These are phyloP conservation scores for Leptogaster cylindrica DNA, from an alignment of 2,888 invertebrate species.

Conservation along the genomic window DNA sequence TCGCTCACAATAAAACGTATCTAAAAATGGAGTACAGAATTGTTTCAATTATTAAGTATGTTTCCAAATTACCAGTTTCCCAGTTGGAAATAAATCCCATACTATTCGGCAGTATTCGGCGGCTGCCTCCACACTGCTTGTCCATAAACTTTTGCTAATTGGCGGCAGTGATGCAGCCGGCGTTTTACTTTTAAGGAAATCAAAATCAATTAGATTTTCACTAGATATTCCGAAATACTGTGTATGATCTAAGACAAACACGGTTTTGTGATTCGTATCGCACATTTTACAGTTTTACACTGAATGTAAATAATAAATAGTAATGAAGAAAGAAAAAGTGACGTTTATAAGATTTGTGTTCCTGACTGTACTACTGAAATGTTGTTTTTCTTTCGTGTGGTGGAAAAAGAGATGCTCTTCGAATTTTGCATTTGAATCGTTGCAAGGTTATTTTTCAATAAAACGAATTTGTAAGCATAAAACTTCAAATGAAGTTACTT, in stretches of 20 bases:
- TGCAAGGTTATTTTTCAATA: too few relatives aligned
- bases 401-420: too few relatives aligned
- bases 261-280: slow-evolving; percentile 86
- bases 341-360: too few relatives aligned
- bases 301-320: too few relatives aligned
- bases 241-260: slow-evolving; percentile 93
- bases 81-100: slow-evolving; percentile 94
- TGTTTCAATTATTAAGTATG: slow-evolving; percentile 13
- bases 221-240: slow-evolving; percentile 81
- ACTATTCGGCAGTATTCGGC: slow-evolving; percentile 96
- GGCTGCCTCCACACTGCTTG: slow-evolving; percentile 92
- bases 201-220: slow-evolving; percentile 59
- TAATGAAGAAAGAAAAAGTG: too few relatives aligned
- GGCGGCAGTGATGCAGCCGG: slow-evolving; percentile 79
- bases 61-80: slow-evolving; percentile 72
- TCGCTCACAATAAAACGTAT: slow-evolving; percentile 88
- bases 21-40: slow-evolving; percentile 62
- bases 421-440: too few relatives aligned
- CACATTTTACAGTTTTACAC: too few relatives aligned
- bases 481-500: too few relatives aligned
- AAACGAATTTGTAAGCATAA: too few relatives aligned
- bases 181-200: slow-evolving; percentile 65
- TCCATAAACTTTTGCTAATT: slow-evolving; percentile 94
- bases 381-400: too few relatives aligned
- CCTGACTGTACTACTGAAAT: too few relatives aligned